Evolutionary conservation across 2,797 vertebrate genomes (phyloP).

Genomic region (Jordanella pulchra): DNA sequence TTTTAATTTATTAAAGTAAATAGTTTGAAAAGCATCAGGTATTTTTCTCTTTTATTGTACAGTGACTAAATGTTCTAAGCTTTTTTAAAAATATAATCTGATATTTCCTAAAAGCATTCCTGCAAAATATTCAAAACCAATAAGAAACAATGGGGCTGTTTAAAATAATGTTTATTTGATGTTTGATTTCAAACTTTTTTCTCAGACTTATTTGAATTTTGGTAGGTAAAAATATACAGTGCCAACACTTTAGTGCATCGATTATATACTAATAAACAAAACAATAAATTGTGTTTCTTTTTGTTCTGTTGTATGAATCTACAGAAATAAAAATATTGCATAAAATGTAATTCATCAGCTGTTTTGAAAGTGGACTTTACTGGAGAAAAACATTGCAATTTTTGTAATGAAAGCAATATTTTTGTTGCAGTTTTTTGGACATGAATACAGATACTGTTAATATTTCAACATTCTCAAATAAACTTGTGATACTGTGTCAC

Average conservation of each 20-base stretch:
- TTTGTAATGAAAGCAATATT: background rate
- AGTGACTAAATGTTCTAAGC: background rate
- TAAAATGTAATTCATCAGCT: background rate
- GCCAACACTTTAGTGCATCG: background rate
- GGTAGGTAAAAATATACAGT: background rate
- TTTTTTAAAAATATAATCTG: background rate
- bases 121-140: no score
- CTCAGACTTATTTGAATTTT: background rate
- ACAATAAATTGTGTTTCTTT: background rate
- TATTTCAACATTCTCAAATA: background rate
- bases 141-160: background rate
- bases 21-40: constrained; percentile 3
- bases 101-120: no score
- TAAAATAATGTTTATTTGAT: background rate
- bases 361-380: background rate
- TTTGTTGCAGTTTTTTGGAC: background rate
- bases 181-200: background rate
- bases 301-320: background rate
- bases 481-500: background rate
- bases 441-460: background rate
- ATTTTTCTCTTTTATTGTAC: background rate
- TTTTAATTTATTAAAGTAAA: constrained; percentile 24
- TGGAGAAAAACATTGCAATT: background rate
- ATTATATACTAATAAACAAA: background rate
- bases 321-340: background rate